Conservation (phyloP, 2,888 invertebrate species). For the Xanthia togata region DNA sequence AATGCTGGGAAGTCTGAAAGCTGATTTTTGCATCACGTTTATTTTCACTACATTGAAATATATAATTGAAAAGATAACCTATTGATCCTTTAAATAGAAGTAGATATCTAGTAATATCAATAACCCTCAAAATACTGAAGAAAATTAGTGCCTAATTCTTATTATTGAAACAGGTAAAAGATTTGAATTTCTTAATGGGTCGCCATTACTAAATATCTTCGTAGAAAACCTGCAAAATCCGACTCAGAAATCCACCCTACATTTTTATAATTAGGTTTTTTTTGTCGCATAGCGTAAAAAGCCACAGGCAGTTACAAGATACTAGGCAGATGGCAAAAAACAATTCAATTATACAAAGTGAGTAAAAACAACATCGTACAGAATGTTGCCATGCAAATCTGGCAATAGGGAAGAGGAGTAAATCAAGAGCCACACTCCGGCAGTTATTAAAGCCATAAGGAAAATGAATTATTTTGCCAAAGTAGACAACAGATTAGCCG, state of each 20-base stretch:
- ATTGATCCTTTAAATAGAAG: background rate
- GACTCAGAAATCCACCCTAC: background rate
- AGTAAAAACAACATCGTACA: conserved; percentile 49
- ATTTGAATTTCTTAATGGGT: background rate
- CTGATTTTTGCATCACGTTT: background rate
- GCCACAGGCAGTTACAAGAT: conserved; percentile 23
- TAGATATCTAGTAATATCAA: background rate
- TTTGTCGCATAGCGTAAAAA: conserved; percentile 25
- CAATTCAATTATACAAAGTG: conserved; percentile 59
- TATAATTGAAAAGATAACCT: background rate
- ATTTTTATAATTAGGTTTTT: conserved; percentile 40
- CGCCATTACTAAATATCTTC: background rate
- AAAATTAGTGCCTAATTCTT: background rate
- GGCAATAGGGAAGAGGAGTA: conserved; percentile 37
- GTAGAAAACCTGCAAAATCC: background rate
- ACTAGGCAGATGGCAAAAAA: conserved; percentile 52
- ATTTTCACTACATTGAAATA: background rate
- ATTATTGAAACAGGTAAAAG: background rate
- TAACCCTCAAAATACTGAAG: background rate
- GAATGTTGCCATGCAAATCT: conserved; percentile 62
- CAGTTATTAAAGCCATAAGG: conserved; percentile 45
- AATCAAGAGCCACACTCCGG: conserved; percentile 48
- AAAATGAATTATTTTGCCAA: conserved; percentile 55
- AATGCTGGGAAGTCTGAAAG: background rate
- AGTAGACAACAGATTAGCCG: conserved; percentile 40